Percentiles rank a stretch among this genome's conserved stretches.
Evolutionary conservation across 30 jellyfish, hydroid and myxozoan species (phyloP).

Genomic region (Hydractinia echinata): DNA sequence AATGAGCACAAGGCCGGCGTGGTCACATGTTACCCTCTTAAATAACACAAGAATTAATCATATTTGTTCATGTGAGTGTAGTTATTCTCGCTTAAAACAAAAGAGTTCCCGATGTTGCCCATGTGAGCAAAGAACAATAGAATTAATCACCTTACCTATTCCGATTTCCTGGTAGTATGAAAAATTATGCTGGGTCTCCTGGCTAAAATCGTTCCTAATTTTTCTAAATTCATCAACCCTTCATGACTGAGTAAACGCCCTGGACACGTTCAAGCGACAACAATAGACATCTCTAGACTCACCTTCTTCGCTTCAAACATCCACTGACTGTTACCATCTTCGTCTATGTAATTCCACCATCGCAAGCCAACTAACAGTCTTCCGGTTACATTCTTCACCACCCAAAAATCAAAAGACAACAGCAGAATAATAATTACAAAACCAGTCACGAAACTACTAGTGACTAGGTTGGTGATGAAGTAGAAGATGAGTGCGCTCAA

Average conservation of each 20-base stretch:
- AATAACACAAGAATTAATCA: too few species aligned
- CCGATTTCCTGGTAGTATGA: too few species aligned
- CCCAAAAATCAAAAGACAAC: constrained; percentile 93
- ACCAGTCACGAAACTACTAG: constrained; percentile 71
- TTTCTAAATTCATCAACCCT: too few species aligned
- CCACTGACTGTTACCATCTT: constrained; percentile 96
- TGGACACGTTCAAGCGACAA: neutral
- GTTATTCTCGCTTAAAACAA: too few species aligned
- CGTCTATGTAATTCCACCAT: constrained; percentile 98
- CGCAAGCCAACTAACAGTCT: constrained; percentile 88
- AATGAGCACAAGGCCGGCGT: too few species aligned
- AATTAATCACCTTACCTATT: too few species aligned
- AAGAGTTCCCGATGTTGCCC: too few species aligned
- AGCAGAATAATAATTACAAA: constrained; percentile 66
- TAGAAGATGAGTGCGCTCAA: constrained; percentile 65
- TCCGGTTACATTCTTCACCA: constrained; percentile 89
- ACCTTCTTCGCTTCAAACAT: constrained; percentile 89
- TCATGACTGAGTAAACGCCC: neutral
- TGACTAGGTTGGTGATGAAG: constrained; percentile 60
- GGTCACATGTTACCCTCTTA: too few species aligned
- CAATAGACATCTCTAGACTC: neutral
- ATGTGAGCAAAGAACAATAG: too few species aligned
- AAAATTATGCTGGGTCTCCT: too few species aligned
- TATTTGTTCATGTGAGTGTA: too few species aligned
- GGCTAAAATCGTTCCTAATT: too few species aligned